These are phyloP conservation scores for Phrynocephalus versicolor DNA, from an alignment of 2,113 vertebrate genomes.

Conservation along the genomic window DNA sequence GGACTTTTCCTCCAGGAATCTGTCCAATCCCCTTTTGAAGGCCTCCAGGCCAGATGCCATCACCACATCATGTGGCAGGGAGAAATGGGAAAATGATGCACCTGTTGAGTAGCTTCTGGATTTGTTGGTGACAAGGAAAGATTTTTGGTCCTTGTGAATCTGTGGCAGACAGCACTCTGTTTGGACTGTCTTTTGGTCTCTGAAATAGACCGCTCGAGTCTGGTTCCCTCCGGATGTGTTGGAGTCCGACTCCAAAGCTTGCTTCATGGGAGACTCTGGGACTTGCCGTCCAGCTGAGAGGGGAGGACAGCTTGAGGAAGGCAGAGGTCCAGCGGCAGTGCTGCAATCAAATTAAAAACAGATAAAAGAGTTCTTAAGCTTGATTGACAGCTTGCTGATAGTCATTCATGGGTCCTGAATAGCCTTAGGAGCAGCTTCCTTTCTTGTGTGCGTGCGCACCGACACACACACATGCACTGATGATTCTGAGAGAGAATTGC, in stretches of 20 bases:
- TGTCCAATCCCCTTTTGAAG: too few species aligned
- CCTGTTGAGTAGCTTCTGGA: background rate
- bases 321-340: background rate
- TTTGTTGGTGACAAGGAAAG: background rate
- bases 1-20: too few species aligned
- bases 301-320: background rate
- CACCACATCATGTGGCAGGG: too few species aligned
- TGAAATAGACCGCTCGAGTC: background rate
- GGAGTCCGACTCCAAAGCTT: background rate
- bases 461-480: background rate
- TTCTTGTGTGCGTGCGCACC: background rate
- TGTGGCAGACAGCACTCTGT: background rate
- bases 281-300: background rate
- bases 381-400: background rate
- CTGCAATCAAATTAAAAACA: background rate
- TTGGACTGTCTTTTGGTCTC: background rate
- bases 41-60: too few species aligned
- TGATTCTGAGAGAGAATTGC: background rate
- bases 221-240: background rate
- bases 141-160: background rate
- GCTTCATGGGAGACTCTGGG: background rate
- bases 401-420: background rate
- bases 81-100: too few species aligned
- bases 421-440: background rate
- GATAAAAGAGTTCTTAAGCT: background rate